Conservation (phyloP, 2,797 vertebrate genomes). For the Rhinichthys osculus region DNA sequence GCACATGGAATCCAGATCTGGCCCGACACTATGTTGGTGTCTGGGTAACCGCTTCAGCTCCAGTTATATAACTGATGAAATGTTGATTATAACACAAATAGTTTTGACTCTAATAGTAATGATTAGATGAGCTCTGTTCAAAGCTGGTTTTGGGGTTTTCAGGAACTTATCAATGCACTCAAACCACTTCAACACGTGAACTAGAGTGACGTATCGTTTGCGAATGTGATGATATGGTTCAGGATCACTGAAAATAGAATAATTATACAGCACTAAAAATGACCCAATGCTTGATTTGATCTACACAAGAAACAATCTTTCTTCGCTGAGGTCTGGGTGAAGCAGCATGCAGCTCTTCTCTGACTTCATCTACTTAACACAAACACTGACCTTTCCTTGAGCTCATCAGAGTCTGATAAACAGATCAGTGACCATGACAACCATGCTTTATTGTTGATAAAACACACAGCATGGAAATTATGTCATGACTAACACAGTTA, state of each 20-base stretch:
- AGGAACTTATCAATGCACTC: background rate
- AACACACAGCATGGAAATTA: constrained; percentile 51
- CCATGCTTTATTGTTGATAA: constrained; percentile 44
- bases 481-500: constrained; percentile 52
- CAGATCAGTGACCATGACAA: constrained; percentile 70
- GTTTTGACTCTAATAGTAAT: too few relatives aligned
- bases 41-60: too few relatives aligned
- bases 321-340: constrained; percentile 16
- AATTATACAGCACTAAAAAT: background rate
- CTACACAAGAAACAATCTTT: background rate
- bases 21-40: too few relatives aligned
- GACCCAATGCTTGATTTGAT: constrained; percentile 1
- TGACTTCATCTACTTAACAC: constrained; percentile 70
- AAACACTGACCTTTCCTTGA: constrained; percentile 60
- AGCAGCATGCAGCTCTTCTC: background rate
- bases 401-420: constrained; percentile 59
- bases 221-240: background rate
- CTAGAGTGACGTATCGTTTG: background rate
- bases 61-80: too few relatives aligned
- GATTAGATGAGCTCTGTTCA: too few relatives aligned
- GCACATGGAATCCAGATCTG: too few relatives aligned
- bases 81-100: too few relatives aligned
- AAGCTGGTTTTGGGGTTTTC: background rate
- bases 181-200: background rate
- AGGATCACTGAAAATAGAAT: background rate